These are phyloP conservation scores for Thermophis baileyi DNA, from an alignment of 2,113 vertebrate genomes.

Conservation along the genomic window DNA sequence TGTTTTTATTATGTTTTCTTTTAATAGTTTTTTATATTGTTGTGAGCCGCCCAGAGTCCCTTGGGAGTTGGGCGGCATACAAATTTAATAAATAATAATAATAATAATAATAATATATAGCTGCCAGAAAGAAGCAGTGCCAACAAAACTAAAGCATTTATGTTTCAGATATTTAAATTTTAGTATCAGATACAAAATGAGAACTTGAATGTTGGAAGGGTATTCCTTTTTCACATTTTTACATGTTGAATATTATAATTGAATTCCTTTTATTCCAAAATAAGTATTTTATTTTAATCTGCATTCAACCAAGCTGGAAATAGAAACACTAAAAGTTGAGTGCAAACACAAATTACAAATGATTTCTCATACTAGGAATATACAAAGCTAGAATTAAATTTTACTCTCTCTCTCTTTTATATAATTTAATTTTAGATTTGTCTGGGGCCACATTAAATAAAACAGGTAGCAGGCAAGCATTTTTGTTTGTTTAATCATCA, in stretches of 20 bases:
- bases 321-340: not conserved
- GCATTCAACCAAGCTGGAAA: not conserved
- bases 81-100: no score
- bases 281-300: not conserved
- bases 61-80: no score
- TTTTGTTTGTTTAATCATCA: slow-evolving; percentile 25
- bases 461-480: slow-evolving; percentile 12
- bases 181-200: not conserved
- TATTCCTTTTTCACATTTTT: not conserved
- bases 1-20: no score
- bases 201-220: not conserved
- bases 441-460: not conserved
- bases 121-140: not conserved
- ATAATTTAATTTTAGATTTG: not conserved
- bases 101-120: no score
- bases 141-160: not conserved
- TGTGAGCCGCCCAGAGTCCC: no score
- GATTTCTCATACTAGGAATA: not conserved
- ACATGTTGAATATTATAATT: not conserved
- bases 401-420: not conserved
- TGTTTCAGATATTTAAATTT: not conserved
- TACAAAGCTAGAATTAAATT: not conserved
- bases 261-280: not conserved
- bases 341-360: not conserved
- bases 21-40: no score